These are phyloP conservation scores for Dolichoris vasculosae DNA, from an alignment of 1,140 invertebrate genomes.

Conservation along the genomic window DNA sequence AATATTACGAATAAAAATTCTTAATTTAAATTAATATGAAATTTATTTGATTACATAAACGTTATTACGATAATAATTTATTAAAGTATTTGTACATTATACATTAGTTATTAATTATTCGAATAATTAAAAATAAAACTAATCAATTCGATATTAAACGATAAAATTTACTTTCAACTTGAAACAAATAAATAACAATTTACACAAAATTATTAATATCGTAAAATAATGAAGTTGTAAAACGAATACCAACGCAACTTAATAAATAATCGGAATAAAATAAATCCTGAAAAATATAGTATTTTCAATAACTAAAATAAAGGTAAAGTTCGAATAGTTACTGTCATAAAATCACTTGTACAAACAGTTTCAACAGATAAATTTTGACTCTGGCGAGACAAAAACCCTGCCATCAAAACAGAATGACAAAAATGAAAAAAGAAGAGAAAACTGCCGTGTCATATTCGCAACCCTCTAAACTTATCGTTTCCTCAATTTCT, in stretches of 20 bases:
- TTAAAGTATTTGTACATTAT: no score
- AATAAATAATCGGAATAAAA: background rate
- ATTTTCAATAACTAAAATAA: background rate
- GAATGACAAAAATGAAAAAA: constrained; percentile 3
- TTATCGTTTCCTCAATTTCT: constrained; percentile 10
- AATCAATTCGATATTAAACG: no score
- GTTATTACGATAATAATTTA: no score
- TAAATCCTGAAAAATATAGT: background rate
- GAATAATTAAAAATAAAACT: no score
- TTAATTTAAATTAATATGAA: no score
- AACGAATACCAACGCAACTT: background rate
- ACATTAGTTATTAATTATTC: no score
- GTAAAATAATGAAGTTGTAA: background rate
- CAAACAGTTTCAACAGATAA: constrained; percentile 19
- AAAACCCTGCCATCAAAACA: background rate
- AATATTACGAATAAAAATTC: no score
- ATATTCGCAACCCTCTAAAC: background rate
- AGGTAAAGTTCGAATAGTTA: background rate
- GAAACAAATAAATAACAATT: background rate
- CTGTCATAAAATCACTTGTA: background rate
- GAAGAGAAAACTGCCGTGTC: background rate
- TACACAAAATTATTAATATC: background rate
- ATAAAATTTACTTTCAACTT: no score
- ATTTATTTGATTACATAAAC: no score
- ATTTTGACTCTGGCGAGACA: background rate